phyloP scores from a whole-genome alignment of 2,888 invertebrate species.

The Anorthoa munda region DNA sequence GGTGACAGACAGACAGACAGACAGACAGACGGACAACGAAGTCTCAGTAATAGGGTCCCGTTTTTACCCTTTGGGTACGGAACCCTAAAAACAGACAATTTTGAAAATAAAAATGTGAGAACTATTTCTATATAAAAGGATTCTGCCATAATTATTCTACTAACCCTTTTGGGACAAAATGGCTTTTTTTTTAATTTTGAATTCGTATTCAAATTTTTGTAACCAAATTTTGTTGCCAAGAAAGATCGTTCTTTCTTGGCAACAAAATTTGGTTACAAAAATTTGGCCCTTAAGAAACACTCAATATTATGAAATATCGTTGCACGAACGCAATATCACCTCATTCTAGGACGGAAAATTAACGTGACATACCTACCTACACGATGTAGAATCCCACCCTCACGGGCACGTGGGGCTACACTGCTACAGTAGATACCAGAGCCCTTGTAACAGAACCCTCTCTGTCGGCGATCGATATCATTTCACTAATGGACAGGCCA shows the following conservation, averaged over 20 bases:
- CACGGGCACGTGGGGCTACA: background rate
- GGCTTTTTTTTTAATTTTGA: background rate
- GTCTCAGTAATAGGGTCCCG: too few species aligned
- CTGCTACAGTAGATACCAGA: background rate
- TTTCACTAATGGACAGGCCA: constrained; percentile 11
- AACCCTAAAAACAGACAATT: too few species aligned
- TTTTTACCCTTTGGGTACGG: too few species aligned
- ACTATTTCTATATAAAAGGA: too few species aligned
- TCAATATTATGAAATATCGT: background rate
- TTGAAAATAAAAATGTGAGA: too few species aligned
- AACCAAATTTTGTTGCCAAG: too few species aligned
- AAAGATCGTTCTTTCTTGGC: too few species aligned
- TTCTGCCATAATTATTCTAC: background rate
- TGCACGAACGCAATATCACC: background rate
- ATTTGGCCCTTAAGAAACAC: background rate
- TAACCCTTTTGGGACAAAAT: background rate
- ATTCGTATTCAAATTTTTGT: too few species aligned
- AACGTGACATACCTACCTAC: background rate
- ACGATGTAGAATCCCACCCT: background rate
- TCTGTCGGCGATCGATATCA: constrained; percentile 14
- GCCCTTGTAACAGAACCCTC: constrained; percentile 8
- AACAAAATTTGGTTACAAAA: background rate
- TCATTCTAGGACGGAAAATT: background rate
- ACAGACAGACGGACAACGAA: too few species aligned
- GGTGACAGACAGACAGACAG: too few species aligned